phyloP scores from a whole-genome alignment of 1,140 invertebrate genomes.

The Eumaeus atala region DNA sequence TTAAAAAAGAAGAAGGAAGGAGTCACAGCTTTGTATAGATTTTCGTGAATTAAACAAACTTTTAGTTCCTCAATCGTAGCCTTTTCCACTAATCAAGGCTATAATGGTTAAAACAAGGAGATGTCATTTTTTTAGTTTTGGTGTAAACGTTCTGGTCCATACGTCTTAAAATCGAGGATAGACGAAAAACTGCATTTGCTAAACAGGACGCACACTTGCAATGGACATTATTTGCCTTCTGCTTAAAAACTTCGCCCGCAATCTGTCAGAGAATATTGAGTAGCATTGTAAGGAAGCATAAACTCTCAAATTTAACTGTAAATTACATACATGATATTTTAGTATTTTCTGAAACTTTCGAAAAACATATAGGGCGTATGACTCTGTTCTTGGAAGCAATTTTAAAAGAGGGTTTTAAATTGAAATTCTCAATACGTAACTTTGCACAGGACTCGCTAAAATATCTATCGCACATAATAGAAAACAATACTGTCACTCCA shows the following conservation, averaged over 20 bases:
- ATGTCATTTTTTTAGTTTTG: not conserved
- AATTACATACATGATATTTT: conserved; percentile 1
- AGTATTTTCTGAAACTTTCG: too few species aligned
- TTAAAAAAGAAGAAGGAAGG: too few species aligned
- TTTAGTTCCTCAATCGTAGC: not conserved
- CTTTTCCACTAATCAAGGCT: conserved; percentile 1
- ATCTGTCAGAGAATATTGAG: not conserved
- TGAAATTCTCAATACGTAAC: too few species aligned
- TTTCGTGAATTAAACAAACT: too few species aligned
- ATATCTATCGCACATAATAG: too few species aligned
- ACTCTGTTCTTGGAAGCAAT: too few species aligned
- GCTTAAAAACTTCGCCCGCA: not conserved
- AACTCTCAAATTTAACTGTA: not conserved
- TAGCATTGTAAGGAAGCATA: conserved; percentile 1
- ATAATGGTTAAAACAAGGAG: not conserved
- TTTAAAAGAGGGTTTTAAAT: too few species aligned
- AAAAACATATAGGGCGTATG: too few species aligned
- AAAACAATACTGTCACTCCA: too few species aligned
- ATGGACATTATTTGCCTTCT: not conserved
- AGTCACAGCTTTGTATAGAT: too few species aligned
- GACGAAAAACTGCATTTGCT: too few species aligned
- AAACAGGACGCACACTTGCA: not conserved
- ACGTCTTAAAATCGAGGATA: not conserved
- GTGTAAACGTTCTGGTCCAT: conserved; percentile 2
- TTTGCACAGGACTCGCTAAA: too few species aligned